Percentiles rank a stretch among this genome's conserved stretches.
Evolutionary conservation across 2,113 vertebrate species (phyloP).

Genomic region (Hemiscyllium ocellatum): DNA sequence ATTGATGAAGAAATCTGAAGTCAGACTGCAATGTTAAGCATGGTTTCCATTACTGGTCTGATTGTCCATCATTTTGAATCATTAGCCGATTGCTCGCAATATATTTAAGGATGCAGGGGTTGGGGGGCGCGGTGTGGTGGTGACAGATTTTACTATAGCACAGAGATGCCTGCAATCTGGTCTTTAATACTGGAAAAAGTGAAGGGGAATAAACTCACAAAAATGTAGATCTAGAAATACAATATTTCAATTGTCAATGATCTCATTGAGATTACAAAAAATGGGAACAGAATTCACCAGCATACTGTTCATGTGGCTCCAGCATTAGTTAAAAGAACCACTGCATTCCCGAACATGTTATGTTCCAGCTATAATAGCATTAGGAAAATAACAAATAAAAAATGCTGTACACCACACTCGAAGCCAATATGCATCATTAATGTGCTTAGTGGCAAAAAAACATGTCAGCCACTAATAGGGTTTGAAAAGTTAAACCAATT

Average conservation of each 20-base stretch:
- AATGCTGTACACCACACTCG: not conserved
- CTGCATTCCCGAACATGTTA: not conserved
- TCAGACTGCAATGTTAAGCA: not conserved
- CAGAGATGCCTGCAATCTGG: too few species aligned
- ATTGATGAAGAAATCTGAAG: not conserved
- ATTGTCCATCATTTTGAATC: not conserved
- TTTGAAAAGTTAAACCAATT: constrained; percentile 72
- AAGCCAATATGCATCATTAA: constrained; percentile 43
- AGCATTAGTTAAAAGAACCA: not conserved
- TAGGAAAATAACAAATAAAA: constrained; percentile 30
- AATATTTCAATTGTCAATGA: not conserved
- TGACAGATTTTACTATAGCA: not conserved
- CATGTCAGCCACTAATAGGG: constrained; percentile 68
- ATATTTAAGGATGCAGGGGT: too few species aligned
- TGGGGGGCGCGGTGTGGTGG: not conserved
- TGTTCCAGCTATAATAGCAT: constrained; percentile 12
- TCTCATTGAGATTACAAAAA: not conserved
- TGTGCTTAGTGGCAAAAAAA: constrained; percentile 63
- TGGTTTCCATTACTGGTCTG: not conserved
- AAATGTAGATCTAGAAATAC: not conserved
- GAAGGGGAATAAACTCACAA: not conserved
- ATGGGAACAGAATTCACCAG: not conserved
- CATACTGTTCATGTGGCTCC: not conserved
- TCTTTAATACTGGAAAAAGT: not conserved
- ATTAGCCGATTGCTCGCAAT: not conserved